phyloP scores from a whole-genome alignment of 2,888 invertebrate genomes.

The Chorisops tibialis region DNA sequence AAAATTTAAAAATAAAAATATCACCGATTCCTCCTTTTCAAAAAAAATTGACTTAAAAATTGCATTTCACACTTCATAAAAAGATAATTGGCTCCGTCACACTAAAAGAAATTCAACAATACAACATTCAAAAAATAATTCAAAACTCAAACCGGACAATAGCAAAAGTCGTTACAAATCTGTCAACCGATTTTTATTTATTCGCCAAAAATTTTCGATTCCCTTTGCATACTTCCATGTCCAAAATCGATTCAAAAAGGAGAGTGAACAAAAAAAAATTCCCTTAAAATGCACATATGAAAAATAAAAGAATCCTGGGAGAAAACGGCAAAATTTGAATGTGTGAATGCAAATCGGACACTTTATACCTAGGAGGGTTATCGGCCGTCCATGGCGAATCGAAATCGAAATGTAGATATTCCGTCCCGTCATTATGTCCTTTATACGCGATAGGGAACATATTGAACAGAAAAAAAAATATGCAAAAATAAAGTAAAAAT shows the following conservation, averaged over 20 bases:
- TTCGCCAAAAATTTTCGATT: constrained; percentile 20
- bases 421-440: too few species aligned
- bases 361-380: neutral
- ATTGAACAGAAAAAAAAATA: too few species aligned
- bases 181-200: constrained; percentile 30
- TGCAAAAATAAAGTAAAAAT: neutral
- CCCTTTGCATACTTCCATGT: constrained; percentile 21
- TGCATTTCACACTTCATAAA: constrained; percentile 31
- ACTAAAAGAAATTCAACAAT: constrained; percentile 8
- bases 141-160: constrained; percentile 25
- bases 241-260: constrained; percentile 18
- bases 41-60: constrained; percentile 25
- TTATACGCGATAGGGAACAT: too few species aligned
- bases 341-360: constrained; percentile 19
- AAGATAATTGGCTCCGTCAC: constrained; percentile 29
- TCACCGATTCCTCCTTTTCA: too few species aligned
- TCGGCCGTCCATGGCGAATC: neutral
- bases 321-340: constrained; percentile 12
- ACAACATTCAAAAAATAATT: constrained; percentile 5
- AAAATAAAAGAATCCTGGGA: constrained; percentile 1
- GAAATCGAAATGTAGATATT: too few species aligned
- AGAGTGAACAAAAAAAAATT: constrained; percentile 1
- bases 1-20: too few species aligned
- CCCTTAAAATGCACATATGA: neutral
- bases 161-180: constrained; percentile 29